A percentile compares a stretch with the other conserved stretches of the same genome.
Conservation (phyloP, 1,140 invertebrate genomes). For the Drosophila equinoxialis region DNA sequence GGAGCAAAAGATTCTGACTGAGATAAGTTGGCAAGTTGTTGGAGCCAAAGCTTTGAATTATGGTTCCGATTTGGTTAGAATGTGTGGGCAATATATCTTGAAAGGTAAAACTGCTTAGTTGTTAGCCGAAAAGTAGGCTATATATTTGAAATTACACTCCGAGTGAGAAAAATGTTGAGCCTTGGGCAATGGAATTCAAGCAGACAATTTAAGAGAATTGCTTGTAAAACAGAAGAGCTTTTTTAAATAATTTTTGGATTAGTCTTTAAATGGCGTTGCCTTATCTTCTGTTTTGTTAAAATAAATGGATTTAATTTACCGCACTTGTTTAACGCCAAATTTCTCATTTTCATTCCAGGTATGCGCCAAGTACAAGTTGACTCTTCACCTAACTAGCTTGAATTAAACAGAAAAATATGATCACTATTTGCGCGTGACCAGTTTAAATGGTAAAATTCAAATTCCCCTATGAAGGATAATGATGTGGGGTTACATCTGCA, state of each 20-base stretch:
- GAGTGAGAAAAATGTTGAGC: conserved; percentile 9
- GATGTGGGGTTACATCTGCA: conserved; percentile 27
- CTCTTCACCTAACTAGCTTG: not conserved
- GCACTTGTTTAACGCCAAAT: too few species aligned
- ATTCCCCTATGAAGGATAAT: conserved; percentile 38
- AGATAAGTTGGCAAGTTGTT: conserved; percentile 55
- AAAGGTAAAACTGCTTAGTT: conserved; percentile 36
- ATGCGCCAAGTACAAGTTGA: not conserved
- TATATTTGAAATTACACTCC: conserved; percentile 48
- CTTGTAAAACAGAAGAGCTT: not conserved
- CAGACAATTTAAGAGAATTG: not conserved
- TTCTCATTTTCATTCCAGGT: not conserved
- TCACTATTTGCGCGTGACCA: not conserved
- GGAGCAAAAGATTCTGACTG: conserved; percentile 31
- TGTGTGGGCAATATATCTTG: conserved; percentile 28
- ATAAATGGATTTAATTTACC: too few species aligned
- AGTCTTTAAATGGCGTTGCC: too few species aligned
- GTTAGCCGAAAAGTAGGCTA: conserved; percentile 35
- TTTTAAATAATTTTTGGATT: too few species aligned
- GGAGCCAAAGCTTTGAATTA: conserved; percentile 49
- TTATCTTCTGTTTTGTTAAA: too few species aligned
- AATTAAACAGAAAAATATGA: conserved; percentile 2
- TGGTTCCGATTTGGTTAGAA: conserved; percentile 17
- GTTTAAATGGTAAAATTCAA: conserved; percentile 25
- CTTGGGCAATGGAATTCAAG: not conserved